Evolutionary conservation across 2,797 vertebrate genomes (phyloP).

Genomic region (Gouania willdenowi): DNA sequence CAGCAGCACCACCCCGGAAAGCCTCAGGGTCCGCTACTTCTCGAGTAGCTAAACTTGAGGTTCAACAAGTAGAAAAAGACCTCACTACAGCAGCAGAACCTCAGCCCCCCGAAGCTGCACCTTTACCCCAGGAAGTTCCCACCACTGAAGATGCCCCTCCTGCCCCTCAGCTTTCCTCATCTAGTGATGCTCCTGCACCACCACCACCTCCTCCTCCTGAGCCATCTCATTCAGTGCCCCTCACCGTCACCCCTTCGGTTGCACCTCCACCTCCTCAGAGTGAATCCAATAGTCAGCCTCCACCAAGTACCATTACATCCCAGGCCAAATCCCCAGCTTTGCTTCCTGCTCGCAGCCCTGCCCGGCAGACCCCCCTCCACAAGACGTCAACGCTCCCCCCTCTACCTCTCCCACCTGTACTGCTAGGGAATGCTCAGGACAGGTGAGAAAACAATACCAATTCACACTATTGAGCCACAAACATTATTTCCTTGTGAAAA

Average conservation of each 20-base stretch:
- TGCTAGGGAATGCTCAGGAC: slow-evolving; percentile 90
- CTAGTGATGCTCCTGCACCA: slow-evolving; percentile 72
- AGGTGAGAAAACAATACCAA: slow-evolving; percentile 79
- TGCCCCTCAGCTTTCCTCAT: slow-evolving; percentile 56
- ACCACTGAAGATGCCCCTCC: slow-evolving; percentile 47
- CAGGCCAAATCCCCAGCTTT: slow-evolving; percentile 71
- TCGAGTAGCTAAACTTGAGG: slow-evolving; percentile 58
- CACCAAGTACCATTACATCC: slow-evolving; percentile 34
- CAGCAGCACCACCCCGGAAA: slow-evolving; percentile 43
- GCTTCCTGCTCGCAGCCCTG: slow-evolving; percentile 63
- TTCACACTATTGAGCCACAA: neutral
- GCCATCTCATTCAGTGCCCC: slow-evolving; percentile 49
- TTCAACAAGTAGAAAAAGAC: slow-evolving; percentile 46
- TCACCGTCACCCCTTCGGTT: slow-evolving; percentile 48
- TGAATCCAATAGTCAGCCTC: slow-evolving; percentile 30
- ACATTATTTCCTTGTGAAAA: no score
- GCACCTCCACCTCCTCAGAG: slow-evolving; percentile 76
- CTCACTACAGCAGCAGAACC: slow-evolving; percentile 39
- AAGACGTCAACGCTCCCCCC: slow-evolving; percentile 96
- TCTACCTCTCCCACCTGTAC: slow-evolving; percentile 88
- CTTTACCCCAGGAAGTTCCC: slow-evolving; percentile 53
- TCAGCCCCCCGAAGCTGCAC: slow-evolving; percentile 59
- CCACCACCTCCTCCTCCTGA: slow-evolving; percentile 67
- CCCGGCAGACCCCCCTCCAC: slow-evolving; percentile 68
- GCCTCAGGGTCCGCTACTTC: slow-evolving; percentile 14